phyloP scores from a whole-genome alignment of 2,797 vertebrate genomes.

The Enoplosus armatus region DNA sequence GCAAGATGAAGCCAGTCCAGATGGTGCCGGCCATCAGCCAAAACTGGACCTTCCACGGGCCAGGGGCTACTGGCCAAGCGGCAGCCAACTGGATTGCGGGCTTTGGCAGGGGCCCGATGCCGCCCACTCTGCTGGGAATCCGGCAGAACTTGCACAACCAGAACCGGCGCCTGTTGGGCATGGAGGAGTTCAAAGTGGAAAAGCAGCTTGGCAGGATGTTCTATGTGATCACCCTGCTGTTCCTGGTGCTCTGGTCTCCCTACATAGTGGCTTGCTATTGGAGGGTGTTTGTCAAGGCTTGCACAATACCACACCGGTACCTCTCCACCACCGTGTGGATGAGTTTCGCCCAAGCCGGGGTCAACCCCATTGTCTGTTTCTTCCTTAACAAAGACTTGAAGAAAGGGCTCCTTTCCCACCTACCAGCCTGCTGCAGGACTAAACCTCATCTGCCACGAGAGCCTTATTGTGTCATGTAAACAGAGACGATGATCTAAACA shows the following conservation, averaged over 20 bases:
- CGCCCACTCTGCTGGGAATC: conserved; percentile 92
- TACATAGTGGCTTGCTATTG: conserved; percentile 95
- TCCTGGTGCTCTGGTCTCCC: conserved; percentile 93
- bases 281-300: conserved; percentile 94
- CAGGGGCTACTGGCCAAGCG: conserved; percentile 92
- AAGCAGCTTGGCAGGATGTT: conserved; percentile 94
- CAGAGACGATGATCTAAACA: conserved; percentile 59
- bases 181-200: conserved; percentile 94
- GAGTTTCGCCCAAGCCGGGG: conserved; percentile 93
- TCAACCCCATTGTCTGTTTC: conserved; percentile 93
- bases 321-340: conserved; percentile 94
- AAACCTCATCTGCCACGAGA: conserved; percentile 91
- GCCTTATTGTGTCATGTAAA: conserved; percentile 93
- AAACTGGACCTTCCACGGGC: conserved; percentile 95
- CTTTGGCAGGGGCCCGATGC: conserved; percentile 93
- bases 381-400: conserved; percentile 95
- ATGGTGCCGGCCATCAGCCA: conserved; percentile 94
- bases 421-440: conserved; percentile 92
- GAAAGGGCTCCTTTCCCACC: conserved; percentile 91
- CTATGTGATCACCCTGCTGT: conserved; percentile 92
- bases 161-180: conserved; percentile 90
- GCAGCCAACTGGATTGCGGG: conserved; percentile 95
- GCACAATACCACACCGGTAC: conserved; percentile 91
- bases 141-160: conserved; percentile 92
- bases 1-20: conserved; percentile 94